A percentile compares a stretch with the other conserved stretches of the same genome.
phyloP scores from a whole-genome alignment of 2,797 vertebrate genomes.

The Pterois miles region DNA sequence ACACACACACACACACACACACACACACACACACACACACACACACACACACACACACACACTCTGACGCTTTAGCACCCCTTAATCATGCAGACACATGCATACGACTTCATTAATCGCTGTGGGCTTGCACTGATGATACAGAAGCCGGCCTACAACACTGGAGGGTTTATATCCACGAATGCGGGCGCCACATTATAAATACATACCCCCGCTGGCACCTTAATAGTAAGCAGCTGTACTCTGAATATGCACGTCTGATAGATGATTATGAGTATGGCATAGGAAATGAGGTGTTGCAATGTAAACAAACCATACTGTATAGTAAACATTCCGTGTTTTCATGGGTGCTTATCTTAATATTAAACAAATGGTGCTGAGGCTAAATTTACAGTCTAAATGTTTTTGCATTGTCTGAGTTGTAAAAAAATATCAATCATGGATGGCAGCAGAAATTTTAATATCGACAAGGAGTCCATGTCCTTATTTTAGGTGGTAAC shows the following conservation, averaged over 20 bases:
- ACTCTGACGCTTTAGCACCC: conserved; percentile 34
- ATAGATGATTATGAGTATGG: conserved; percentile 59
- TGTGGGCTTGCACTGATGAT: conserved; percentile 67
- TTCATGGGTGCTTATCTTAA: conserved; percentile 28
- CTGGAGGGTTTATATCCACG: conserved; percentile 57
- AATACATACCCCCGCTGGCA: conserved; percentile 59
- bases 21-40: conserved; percentile 2
- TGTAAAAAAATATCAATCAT: not conserved
- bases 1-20: conserved; percentile 5
- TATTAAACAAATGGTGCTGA: conserved; percentile 19
- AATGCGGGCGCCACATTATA: conserved; percentile 55
- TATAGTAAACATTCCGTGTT: conserved; percentile 28
- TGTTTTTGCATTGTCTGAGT: conserved; percentile 24
- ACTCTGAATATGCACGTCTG: conserved; percentile 61
- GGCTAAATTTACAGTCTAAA: conserved; percentile 16
- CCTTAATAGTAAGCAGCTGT: conserved; percentile 58
- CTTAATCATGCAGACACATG: conserved; percentile 76
- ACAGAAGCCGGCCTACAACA: conserved; percentile 53
- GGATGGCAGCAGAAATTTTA: not conserved
- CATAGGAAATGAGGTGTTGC: conserved; percentile 38
- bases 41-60: conserved; percentile 27
- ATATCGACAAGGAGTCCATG: not conserved
- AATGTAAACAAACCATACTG: conserved; percentile 49
- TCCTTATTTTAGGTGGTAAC: conserved; percentile 16
- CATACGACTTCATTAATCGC: conserved; percentile 78